A percentile compares a stretch with the other conserved stretches of the same genome.
These are phyloP conservation scores for Kryptopterus vitreolus DNA, from an alignment of 2,797 vertebrate genomes.

Conservation along the genomic window DNA sequence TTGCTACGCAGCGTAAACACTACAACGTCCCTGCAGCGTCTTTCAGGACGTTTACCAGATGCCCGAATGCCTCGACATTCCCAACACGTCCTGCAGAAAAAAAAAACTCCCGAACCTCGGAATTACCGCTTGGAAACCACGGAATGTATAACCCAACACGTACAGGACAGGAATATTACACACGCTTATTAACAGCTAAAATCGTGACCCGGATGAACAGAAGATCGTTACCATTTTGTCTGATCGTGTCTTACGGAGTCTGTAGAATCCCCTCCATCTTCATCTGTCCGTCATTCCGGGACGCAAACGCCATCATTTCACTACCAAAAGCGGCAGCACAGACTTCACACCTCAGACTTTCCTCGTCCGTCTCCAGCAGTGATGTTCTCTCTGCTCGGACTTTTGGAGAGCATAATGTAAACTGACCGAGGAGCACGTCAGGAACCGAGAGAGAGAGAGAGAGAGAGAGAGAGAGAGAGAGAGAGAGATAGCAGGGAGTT, in stretches of 20 bases:
- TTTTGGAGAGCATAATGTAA: conserved; percentile 25
- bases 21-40: neutral
- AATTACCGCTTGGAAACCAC: neutral
- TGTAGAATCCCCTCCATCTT: neutral
- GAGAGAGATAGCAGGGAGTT: conserved; percentile 4
- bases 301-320: neutral
- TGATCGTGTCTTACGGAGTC: neutral
- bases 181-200: neutral
- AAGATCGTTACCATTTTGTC: conserved; percentile 32
- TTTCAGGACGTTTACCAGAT: conserved; percentile 8
- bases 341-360: neutral
- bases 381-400: conserved; percentile 12
- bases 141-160: neutral
- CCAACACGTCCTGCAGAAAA: neutral
- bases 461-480: neutral
- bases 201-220: neutral
- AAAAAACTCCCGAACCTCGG: neutral
- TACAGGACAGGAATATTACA: no score
- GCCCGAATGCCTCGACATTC: neutral
- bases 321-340: conserved; percentile 6
- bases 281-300: neutral
- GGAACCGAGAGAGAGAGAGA: neutral
- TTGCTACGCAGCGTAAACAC: conserved; percentile 11
- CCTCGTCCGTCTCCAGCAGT: neutral
- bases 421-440: conserved; percentile 21